Evolutionary conservation across 92 coral and sea anemone genomes (phyloP), one percentile per base, ranked within the genome.

Genomic region (Phenganax marumi): DNA sequence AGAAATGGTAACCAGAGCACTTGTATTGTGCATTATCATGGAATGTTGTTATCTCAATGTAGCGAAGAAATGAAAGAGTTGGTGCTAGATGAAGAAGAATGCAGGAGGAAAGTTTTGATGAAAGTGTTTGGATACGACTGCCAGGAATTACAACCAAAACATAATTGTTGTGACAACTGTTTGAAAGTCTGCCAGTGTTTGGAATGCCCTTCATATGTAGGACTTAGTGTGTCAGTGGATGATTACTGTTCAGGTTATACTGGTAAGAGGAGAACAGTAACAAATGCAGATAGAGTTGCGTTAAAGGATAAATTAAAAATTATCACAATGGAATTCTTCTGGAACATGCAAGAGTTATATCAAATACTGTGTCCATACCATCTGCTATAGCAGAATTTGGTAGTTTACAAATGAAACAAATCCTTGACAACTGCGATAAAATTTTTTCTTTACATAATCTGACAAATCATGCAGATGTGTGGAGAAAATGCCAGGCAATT

Each of bases 161-260:
- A 83, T 18, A 57, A 53, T n/a, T 88, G 89, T 54, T 87, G 90
- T 78, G 85, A 87, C 84, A 83, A 77, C 18, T 87, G 84, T 70
- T 26, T 53, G 0, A 18, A 0, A 46, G 16, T 55, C 46, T 87
- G 90, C 71, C 68, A 43, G 58, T 86, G 89, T 81, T 33, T 70
- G 24, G 75, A 70, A 7, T 49, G 75, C 52, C 75, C 75, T 70
- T 18, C 75, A 11, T 11, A 43, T 16, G 75, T 70, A 7, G 75
- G 75, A 26, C 75, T 70, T 70, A 1, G 12, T 13, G 24, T 70
- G 43, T 52, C 75, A 6, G n/a, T 3, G n/a, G 75, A 70, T 3
- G 52, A 70, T 49, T 1, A 25, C 11, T 70, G 19, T 18, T 18
- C 75, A 70, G n/a, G 51, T 70, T 16, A 26, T 70, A 3, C 51